Evolutionary conservation across 2,888 invertebrate species (phyloP).

Genomic region (Sisyra terminalis): DNA sequence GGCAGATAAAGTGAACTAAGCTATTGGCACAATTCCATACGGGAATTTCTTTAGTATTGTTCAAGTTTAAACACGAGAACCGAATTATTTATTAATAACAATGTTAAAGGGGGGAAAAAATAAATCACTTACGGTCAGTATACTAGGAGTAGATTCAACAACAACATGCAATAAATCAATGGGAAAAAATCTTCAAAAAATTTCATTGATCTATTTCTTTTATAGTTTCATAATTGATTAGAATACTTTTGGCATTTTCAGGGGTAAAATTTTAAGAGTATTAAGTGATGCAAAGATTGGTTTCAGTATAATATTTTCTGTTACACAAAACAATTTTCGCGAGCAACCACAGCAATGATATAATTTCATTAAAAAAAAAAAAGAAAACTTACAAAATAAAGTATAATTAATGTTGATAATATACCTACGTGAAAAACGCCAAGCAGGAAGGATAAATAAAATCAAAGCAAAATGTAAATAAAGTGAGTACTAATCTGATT

Average conservation of each 20-base stretch:
- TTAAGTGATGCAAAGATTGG: too few relatives aligned
- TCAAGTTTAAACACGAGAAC: neutral
- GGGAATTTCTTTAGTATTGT: too few relatives aligned
- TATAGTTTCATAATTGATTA: too few relatives aligned
- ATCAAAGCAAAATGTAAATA: too few relatives aligned
- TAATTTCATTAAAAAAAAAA: neutral
- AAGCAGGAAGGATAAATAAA: too few relatives aligned
- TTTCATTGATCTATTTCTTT: neutral
- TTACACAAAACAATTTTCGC: too few relatives aligned
- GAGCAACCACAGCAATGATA: too few relatives aligned
- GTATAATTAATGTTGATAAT: neutral
- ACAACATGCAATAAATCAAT: neutral
- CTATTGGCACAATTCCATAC: too few relatives aligned
- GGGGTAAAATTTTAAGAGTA: too few relatives aligned
- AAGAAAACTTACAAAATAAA: neutral
- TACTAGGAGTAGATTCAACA: neutral
- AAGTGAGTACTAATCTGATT: too few relatives aligned
- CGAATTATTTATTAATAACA: constrained; percentile 1
- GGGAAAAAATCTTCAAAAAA: neutral
- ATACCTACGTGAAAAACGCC: neutral
- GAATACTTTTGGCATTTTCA: too few relatives aligned
- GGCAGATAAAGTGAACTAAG: neutral
- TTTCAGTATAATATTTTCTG: too few relatives aligned
- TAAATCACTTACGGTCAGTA: neutral
- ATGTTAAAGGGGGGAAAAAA: neutral